Evolutionary conservation across 1,140 invertebrate species (phyloP).

Genomic region (Scaptodrosophila lebanonensis): DNA sequence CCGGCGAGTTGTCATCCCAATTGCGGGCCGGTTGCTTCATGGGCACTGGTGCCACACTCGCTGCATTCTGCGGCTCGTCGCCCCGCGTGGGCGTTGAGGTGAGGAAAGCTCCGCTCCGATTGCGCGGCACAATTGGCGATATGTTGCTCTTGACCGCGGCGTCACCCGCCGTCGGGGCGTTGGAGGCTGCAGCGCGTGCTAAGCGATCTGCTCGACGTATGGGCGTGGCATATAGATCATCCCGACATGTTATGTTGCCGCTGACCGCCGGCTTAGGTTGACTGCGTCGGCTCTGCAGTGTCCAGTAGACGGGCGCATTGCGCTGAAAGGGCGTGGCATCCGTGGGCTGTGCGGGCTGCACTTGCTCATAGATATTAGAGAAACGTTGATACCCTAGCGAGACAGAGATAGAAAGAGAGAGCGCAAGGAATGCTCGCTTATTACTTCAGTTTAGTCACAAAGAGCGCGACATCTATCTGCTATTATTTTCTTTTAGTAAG

Average conservation of each 20-base stretch:
- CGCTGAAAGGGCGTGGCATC: slow-evolving; percentile 65
- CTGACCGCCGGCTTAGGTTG: slow-evolving; percentile 41
- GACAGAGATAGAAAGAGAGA: slow-evolving; percentile 1
- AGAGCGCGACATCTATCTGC: neutral
- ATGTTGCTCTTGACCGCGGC: slow-evolving; percentile 74
- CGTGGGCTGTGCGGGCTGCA: slow-evolving; percentile 45
- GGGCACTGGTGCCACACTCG: slow-evolving; percentile 39
- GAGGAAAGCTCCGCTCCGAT: slow-evolving; percentile 77
- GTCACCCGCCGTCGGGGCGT: slow-evolving; percentile 1
- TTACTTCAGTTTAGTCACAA: slow-evolving; percentile 3
- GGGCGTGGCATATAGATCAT: slow-evolving; percentile 76
- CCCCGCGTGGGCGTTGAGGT: slow-evolving; percentile 79
- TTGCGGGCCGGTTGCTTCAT: slow-evolving; percentile 64
- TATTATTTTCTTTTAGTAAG: slow-evolving; percentile 10
- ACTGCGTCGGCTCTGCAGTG: slow-evolving; percentile 68
- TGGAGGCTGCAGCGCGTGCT: slow-evolving; percentile 47
- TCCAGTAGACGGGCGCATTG: slow-evolving; percentile 76
- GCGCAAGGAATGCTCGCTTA: neutral
- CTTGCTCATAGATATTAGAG: slow-evolving; percentile 74
- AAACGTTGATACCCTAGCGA: slow-evolving; percentile 77
- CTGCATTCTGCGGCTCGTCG: slow-evolving; percentile 10
- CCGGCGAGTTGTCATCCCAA: slow-evolving; percentile 78
- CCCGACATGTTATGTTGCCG: slow-evolving; percentile 50
- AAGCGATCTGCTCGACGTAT: slow-evolving; percentile 64
- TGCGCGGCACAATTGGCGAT: slow-evolving; percentile 82